Percentiles rank a stretch among this genome's conserved stretches.
Evolutionary conservation across 2,113 vertebrate species (phyloP).

Genomic region (Ovibos moschatus): DNA sequence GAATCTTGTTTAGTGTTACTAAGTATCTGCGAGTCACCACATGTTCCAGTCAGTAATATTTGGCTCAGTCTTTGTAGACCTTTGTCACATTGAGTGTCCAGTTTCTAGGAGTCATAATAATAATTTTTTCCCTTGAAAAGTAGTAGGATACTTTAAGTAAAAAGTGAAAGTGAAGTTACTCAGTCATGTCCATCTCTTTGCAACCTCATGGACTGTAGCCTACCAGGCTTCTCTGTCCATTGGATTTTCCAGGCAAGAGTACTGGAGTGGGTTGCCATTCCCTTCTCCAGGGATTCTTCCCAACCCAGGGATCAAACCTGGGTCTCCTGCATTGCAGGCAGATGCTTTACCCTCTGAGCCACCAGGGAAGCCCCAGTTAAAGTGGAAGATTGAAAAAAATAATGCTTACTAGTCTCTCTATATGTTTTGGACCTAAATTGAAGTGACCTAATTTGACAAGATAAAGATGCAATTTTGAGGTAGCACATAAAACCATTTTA

Average conservation of each 20-base stretch:
- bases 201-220: not conserved
- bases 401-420: not conserved
- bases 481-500: not conserved
- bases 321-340: not conserved
- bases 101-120: not conserved
- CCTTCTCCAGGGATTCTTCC: not conserved
- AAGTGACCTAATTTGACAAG: not conserved
- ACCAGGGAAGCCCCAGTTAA: not conserved
- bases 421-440: not conserved
- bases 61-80: not conserved
- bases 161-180: not conserved
- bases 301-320: accelerated
- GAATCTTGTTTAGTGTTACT: not conserved
- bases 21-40: not conserved
- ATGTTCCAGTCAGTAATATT: not conserved
- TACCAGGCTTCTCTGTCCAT: not conserved
- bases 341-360: not conserved
- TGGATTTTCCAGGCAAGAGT: not conserved
- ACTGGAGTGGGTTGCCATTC: not conserved
- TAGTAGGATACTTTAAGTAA: not conserved
- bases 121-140: not conserved
- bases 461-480: not conserved
- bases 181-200: not conserved
- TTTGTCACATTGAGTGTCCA: not conserved
- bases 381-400: not conserved